A percentile compares a stretch with the other conserved stretches of the same genome.
Evolutionary conservation across 64 coral and sea anemone species (phyloP).

Genomic region (Stichodactyla helianthus): DNA sequence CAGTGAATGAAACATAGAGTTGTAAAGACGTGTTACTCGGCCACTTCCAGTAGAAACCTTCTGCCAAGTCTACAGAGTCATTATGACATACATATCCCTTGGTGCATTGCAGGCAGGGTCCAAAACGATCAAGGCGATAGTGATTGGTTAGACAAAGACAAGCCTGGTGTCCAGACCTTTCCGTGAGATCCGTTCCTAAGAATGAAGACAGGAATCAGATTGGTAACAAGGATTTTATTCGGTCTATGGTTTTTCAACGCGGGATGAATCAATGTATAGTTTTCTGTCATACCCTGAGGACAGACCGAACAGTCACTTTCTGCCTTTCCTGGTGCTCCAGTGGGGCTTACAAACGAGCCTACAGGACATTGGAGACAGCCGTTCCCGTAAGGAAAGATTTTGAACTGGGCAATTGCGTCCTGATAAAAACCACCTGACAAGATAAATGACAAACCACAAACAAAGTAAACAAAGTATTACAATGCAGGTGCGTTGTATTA

Average conservation of each 20-base stretch:
- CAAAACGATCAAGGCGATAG: slow-evolving; percentile 47
- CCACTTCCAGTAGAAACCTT: slow-evolving; percentile 54
- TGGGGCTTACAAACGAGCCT: not conserved
- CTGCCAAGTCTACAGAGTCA: slow-evolving; percentile 17
- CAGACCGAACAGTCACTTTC: not conserved
- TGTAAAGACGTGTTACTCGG: not conserved
- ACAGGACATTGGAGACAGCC: not conserved
- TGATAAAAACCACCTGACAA: not conserved
- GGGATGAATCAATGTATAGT: too few relatives aligned
- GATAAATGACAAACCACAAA: not conserved
- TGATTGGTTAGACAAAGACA: slow-evolving; percentile 33
- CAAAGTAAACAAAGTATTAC: too few relatives aligned
- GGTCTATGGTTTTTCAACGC: too few relatives aligned
- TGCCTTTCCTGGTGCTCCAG: not conserved
- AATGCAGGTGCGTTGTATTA: too few relatives aligned
- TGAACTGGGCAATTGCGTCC: not conserved
- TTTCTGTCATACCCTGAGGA: not conserved
- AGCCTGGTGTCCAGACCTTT: slow-evolving; percentile 31
- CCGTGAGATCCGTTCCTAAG: slow-evolving; percentile 34
- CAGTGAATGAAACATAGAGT: slow-evolving; percentile 18
- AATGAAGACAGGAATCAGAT: not conserved
- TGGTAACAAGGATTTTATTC: not conserved
- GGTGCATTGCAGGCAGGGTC: slow-evolving; percentile 27
- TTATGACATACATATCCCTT: slow-evolving; percentile 25
- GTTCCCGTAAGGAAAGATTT: not conserved